Evolutionary conservation across 2,797 vertebrate genomes (phyloP).

Genomic region (Carduelis carduelis): DNA sequence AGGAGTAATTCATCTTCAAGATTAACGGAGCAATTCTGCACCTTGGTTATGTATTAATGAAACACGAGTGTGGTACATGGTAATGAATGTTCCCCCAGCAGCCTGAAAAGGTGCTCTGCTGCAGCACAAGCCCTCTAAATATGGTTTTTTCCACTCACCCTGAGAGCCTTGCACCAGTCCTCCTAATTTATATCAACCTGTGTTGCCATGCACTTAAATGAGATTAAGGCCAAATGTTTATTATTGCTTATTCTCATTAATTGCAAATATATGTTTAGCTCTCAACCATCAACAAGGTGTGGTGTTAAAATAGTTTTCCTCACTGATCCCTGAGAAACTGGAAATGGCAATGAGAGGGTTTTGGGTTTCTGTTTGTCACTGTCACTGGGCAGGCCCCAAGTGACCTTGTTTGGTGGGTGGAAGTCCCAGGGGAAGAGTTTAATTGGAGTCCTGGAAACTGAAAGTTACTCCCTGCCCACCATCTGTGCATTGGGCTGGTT

Average conservation of each 20-base stretch:
- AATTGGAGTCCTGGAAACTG: slow-evolving; percentile 33
- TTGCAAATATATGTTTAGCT: not conserved
- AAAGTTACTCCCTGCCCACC: slow-evolving; percentile 19
- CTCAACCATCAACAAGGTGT: not conserved
- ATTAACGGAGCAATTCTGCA: not conserved
- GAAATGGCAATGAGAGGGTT: not conserved
- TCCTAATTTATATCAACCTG: not conserved
- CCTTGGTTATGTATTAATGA: not conserved
- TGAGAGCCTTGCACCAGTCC: not conserved
- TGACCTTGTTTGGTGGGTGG: slow-evolving; percentile 10
- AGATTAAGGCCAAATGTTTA: not conserved
- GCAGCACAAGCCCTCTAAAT: not conserved
- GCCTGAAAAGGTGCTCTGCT: not conserved
- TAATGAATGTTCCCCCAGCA: not conserved
- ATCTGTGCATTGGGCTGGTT: not conserved
- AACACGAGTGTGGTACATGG: not conserved
- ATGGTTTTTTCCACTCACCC: not conserved
- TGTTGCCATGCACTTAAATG: not conserved
- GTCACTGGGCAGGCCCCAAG: not conserved
- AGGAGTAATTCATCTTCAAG: slow-evolving; percentile 22
- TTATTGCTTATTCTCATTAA: not conserved
- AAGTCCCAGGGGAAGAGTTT: slow-evolving; percentile 52
- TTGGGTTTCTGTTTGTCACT: not conserved
- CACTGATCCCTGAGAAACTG: not conserved
- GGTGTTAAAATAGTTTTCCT: not conserved